These are phyloP conservation scores for Trogon surrucura DNA, from an alignment of 2,113 vertebrate species.

Conservation along the genomic window DNA sequence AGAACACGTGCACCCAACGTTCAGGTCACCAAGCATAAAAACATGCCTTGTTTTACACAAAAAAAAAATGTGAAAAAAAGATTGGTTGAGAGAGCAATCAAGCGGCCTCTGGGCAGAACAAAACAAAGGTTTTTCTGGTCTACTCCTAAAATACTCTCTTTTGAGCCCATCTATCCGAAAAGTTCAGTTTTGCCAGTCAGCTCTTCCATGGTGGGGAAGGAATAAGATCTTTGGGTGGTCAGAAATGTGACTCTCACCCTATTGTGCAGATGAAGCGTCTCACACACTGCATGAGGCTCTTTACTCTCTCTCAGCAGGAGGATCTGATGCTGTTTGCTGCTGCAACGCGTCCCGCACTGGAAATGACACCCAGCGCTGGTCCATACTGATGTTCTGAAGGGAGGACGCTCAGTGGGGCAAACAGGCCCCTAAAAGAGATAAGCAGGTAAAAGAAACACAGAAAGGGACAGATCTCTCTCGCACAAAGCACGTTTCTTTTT, in stretches of 20 bases:
- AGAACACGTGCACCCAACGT: neutral
- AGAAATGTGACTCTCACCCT: neutral
- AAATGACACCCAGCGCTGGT: neutral
- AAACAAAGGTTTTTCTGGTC: neutral
- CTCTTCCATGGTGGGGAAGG: neutral
- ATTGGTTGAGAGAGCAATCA: neutral
- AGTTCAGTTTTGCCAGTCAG: neutral
- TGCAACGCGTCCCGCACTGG: accelerated
- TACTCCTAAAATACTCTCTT: neutral
- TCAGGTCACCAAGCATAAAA: neutral
- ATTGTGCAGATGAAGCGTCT: neutral
- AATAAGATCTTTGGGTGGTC: neutral
- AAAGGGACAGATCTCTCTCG: neutral
- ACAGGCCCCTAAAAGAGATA: accelerated
- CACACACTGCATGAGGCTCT: accelerated
- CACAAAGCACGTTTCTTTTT: neutral
- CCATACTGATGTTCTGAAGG: neutral
- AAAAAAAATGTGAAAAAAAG: neutral
- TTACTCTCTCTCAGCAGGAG: neutral
- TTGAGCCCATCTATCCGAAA: neutral
- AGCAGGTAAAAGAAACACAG: neutral
- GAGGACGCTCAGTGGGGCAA: neutral
- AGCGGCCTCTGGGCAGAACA: neutral
- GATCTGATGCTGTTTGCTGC: accelerated
- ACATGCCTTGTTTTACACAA: neutral